Evolutionary conservation across 2,113 vertebrate genomes (phyloP), one percentile per base, ranked within the genome.

Genomic region (Pomatorhinus ruficollis): DNA sequence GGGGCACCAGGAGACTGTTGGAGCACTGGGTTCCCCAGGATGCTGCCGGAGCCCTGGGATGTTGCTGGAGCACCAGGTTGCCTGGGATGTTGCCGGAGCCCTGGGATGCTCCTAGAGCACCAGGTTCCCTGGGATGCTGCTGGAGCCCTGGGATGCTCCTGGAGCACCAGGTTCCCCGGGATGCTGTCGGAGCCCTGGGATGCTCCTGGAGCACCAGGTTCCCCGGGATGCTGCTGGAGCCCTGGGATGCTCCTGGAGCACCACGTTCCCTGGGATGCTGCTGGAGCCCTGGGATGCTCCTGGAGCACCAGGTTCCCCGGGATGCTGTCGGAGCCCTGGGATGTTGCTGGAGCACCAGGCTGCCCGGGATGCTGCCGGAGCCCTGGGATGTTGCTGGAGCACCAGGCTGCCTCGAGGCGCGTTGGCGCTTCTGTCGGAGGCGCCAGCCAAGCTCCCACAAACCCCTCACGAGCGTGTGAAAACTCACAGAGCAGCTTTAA

Each of bases 191-290:
- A 14, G 47, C 47, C 23, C 23, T 2, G 23, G 23, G 47, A 5
- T 50, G 16, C 2, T 40, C 0, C 4, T 20, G 39, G 21, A 13
- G 19, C 14, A 28, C 50, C 25, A 28, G 25, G 50, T 2, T 50
- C 6, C 47, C 47, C 23, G 3, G 45, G 45, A 12, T 47, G 45
- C 44, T 45, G 44, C 19, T 5, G 16, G 13, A 25, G 28, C 30
- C 6, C 30, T 11, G 14, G 45, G 17, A 5, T 42, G 16, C 2
- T 33, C 0, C 8, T 21, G 31, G 30, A 19, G 7, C 15, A 23
- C 50, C 4, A 7, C 33, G 39, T 13, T 10, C 1, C 6, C 52
- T 1, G 5, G 37, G 39, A 33, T 9, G 2, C 3, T 50, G 2
- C 6, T 2, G 60, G 9, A 49, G 31, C 64, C 17, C 61, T 9